Evolutionary conservation across 2,888 invertebrate genomes (phyloP), one percentile per base, ranked within the genome.

Genomic region (Aethes cnicana): DNA sequence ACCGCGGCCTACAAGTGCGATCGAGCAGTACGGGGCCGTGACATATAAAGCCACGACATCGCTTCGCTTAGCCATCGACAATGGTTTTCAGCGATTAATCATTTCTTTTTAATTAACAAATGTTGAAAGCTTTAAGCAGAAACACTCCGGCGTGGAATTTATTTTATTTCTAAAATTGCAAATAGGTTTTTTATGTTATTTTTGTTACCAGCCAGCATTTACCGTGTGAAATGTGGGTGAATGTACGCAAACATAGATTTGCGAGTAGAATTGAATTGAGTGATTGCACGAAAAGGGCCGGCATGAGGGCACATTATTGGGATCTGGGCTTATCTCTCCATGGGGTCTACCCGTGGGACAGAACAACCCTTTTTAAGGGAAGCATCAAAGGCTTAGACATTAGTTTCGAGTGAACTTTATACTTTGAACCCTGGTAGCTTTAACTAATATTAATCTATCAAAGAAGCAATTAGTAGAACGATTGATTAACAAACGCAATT

Each of bases 271-370:
- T 47, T 63, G 58, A 57, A 61, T 62, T 57, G 64, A 70, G 69
- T 69, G 77, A 80, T 82, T 77, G 66, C 63, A 68, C 72, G 68
- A 70, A 72, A 72, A 77, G 74, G 79, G 78, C 69, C 74, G 64
- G 64, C 80, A 86, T 87, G 86, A 80, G 86, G 88, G 87, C 74
- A 77, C 64, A 86, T 82, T 84, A 83, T 84, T 74, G 69, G 66
- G 66, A 62, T 69, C 66, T 72, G 67, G 62, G 74, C 74, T 80
- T 82, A 84, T 84, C 83, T 75, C 87, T 68, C 71, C 80, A 82
- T 80, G 87, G 88, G 87, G 87, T 79, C 81, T 64, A 77, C 79
- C 87, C 88, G 85, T 87, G 88, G 86, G 86, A 87, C 75, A 76
- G 65, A 70, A n/a, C 68, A 75, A 80, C 84, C 85, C 85, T 81